Evolutionary conservation across 2,888 invertebrate species (phyloP).

Genomic region (Dolomedes plantarius): DNA sequence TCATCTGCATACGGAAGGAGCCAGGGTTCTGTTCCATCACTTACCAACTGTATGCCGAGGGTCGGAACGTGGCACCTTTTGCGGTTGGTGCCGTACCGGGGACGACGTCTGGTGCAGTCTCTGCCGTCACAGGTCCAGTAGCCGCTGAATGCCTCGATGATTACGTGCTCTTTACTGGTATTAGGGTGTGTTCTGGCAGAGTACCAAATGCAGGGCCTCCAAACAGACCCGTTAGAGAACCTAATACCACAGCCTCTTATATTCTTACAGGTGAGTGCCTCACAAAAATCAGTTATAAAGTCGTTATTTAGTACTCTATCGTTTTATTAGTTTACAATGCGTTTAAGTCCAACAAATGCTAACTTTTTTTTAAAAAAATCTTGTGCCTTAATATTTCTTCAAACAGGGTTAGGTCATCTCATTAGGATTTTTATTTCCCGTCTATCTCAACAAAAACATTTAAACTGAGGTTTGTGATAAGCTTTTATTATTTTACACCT

Average conservation of each 20-base stretch:
- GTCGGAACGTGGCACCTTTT: conserved; percentile 68
- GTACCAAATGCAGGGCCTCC: conserved; percentile 30
- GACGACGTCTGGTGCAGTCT: conserved; percentile 40
- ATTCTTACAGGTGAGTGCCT: conserved; percentile 54
- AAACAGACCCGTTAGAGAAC: conserved; percentile 33
- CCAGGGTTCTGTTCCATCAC: conserved; percentile 74
- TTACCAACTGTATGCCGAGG: conserved; percentile 70
- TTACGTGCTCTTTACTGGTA: conserved; percentile 72
- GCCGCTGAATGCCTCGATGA: conserved; percentile 73
- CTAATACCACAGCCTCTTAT: conserved; percentile 46
- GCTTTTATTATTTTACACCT: no score
- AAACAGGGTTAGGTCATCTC: no score
- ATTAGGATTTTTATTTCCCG: no score
- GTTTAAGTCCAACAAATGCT: no score
- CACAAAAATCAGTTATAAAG: no score
- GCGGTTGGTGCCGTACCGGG: conserved; percentile 71
- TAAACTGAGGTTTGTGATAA: no score
- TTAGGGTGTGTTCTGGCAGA: conserved; percentile 71
- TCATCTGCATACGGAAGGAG: conserved; percentile 73
- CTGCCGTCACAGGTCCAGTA: conserved; percentile 50
- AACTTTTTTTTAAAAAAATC: no score
- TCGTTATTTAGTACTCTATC: not conserved
- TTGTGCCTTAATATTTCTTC: no score
- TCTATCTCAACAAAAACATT: no score
- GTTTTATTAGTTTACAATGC: no score